Evolutionary conservation across 2,113 vertebrate species (phyloP).

Genomic region (Callopanchax toddi): DNA sequence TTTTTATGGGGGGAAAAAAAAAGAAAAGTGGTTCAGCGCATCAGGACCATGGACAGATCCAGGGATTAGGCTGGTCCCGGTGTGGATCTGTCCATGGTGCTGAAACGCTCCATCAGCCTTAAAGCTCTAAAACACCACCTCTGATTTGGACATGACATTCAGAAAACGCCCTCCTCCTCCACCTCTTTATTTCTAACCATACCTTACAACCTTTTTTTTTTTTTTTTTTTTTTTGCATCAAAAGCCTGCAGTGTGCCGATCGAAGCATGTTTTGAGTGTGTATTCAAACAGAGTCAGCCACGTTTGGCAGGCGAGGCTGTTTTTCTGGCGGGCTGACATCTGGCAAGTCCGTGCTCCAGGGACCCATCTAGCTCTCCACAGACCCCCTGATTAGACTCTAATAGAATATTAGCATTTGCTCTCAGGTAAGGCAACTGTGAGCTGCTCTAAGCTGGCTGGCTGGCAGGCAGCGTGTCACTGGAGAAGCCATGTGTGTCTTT

Average conservation of each 20-base stretch:
- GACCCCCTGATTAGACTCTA: constrained; percentile 86
- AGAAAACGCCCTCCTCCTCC: constrained; percentile 12
- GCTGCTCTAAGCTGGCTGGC: constrained; percentile 66
- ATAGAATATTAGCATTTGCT: constrained; percentile 90
- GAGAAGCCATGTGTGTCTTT: constrained; percentile 72
- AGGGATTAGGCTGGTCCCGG: constrained; percentile 15
- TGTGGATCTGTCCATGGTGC: constrained; percentile 78
- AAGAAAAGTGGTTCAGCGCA: too few relatives aligned
- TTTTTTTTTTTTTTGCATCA: constrained; percentile 49
- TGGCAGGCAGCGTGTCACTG: constrained; percentile 64
- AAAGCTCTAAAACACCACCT: constrained; percentile 34
- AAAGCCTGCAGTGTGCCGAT: constrained; percentile 61
- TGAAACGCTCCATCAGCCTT: constrained; percentile 69
- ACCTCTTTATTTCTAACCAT: constrained; percentile 43
- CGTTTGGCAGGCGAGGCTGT: constrained; percentile 81
- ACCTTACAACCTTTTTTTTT: constrained; percentile 46
- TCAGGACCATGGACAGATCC: too few relatives aligned
- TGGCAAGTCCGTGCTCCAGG: constrained; percentile 83
- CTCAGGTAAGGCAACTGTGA: constrained; percentile 81
- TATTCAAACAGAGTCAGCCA: constrained; percentile 83
- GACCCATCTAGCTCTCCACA: constrained; percentile 83
- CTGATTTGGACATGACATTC: constrained; percentile 58
- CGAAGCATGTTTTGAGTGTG: constrained; percentile 71
- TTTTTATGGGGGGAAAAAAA: too few relatives aligned
- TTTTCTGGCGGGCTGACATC: constrained; percentile 86